Conservation (phyloP, 2,797 vertebrate genomes). For the Babyrousa celebensis region DNA sequence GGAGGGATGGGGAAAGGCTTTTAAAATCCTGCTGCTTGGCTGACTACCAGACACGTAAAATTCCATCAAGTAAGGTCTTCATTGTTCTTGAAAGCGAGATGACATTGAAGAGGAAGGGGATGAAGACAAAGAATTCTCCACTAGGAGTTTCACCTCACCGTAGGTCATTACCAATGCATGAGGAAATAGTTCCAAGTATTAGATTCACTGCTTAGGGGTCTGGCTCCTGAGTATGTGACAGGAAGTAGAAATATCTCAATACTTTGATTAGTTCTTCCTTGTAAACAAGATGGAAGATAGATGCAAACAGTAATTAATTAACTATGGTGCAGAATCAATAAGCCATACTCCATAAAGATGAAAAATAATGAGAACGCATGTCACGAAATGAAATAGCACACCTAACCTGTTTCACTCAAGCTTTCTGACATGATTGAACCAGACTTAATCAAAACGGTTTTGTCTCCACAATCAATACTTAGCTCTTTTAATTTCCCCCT, state of each 20-base stretch:
- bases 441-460: slow-evolving; percentile 20
- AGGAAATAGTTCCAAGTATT: slow-evolving; percentile 25
- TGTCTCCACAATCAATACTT: slow-evolving; percentile 23
- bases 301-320: slow-evolving; percentile 30
- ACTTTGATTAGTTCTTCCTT: slow-evolving; percentile 54
- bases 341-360: not conserved
- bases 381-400: slow-evolving; percentile 12
- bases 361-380: slow-evolving; percentile 40
- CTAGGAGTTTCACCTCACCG: not conserved
- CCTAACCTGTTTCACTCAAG: not conserved
- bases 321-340: slow-evolving; percentile 30
- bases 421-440: slow-evolving; percentile 67
- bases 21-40: not conserved
- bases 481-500: not conserved
- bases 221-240: slow-evolving; percentile 11
- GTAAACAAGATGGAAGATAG: slow-evolving; percentile 51
- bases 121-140: slow-evolving; percentile 62
- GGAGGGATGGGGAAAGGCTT: slow-evolving; percentile 3
- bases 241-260: slow-evolving; percentile 28
- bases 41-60: slow-evolving; percentile 8
- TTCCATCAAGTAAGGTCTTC: slow-evolving; percentile 53
- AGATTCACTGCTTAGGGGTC: slow-evolving; percentile 31
- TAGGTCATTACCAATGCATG: slow-evolving; percentile 1
- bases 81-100: slow-evolving; percentile 41
- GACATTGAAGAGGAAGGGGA: slow-evolving; percentile 19